These are phyloP conservation scores for Rhipidura dahli DNA, from an alignment of 2,113 vertebrate species.

Conservation along the genomic window DNA sequence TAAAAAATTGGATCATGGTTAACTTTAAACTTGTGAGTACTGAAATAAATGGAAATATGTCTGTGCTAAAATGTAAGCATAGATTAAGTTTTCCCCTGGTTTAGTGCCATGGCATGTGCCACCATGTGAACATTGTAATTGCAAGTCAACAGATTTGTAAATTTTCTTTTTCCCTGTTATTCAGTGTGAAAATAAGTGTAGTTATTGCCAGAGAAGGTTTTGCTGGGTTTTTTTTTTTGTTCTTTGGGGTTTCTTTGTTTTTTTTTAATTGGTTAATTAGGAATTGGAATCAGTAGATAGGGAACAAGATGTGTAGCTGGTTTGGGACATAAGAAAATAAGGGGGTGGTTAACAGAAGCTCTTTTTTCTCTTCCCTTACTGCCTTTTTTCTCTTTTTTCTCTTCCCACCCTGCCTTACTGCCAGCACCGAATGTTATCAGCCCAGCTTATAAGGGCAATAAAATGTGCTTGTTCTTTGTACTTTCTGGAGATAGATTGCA, in stretches of 20 bases:
- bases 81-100: not conserved
- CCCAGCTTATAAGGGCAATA: not conserved
- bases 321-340: not conserved
- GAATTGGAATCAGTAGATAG: not conserved
- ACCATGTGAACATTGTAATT: not conserved
- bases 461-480: not conserved
- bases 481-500: not conserved
- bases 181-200: not conserved
- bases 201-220: not conserved
- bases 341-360: not conserved
- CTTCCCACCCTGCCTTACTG: not conserved
- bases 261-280: not conserved
- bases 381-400: not conserved
- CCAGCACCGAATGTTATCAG: not conserved
- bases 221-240: not conserved
- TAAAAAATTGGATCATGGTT: not conserved
- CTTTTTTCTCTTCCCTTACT: not conserved
- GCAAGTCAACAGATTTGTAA: not conserved
- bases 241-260: too few species aligned
- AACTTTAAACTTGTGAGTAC: not conserved
- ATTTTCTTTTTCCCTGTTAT: not conserved
- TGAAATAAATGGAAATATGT: not conserved
- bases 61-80: not conserved
- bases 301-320: not conserved
- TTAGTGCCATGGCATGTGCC: not conserved